Evolutionary conservation across 2,113 vertebrate species (phyloP), one percentile per base, ranked within the genome.

Genomic region (Mugil cephalus): DNA sequence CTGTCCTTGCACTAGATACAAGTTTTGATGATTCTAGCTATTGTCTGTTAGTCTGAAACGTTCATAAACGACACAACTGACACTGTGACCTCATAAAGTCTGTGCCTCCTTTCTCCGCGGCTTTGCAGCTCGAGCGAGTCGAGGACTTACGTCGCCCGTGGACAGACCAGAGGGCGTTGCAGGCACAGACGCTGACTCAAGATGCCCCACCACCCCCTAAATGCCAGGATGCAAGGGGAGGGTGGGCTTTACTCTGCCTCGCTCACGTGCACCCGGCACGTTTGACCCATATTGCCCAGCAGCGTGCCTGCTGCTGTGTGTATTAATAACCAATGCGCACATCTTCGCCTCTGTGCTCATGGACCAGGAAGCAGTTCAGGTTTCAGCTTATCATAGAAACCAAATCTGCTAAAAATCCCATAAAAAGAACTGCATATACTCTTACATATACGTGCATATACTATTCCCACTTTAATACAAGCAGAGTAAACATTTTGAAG

Each of bases 231-330:
- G 39, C 4, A 34, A 52, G 15, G 53, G 17, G 53, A 63, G 60
- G 60, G 65, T 38, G 42, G 53, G 65, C 45, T 56, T 66, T 61
- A 55, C 59, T 75, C 74, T 70, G 83, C 73, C 59, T 75, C 75
- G 4, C 73, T 88, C 87, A 81, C 78, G 40, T 85, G 84, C 76
- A 51, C 65, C 54, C 56, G 51, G 75, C 88, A 91, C 65, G 70
- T 82, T 85, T 89, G 90, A 89, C 88, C 87, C 88, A 90, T 48
- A 88, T 90, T 75, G 54, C 8, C 84, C 58, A 38, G 39, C 72
- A 68, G 60, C 50, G 61, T 9, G 77, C 73, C 54, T 62, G 74
- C 73, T 55, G 34, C 78, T 80, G 78, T 56, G 61, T 74, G 42
- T 90, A 88, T 88, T 86, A 89, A 89, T 88, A 90, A 82, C 82